Evolutionary conservation across 2,888 invertebrate genomes (phyloP), one percentile per base, ranked within the genome.

Genomic region (Enchytraeus crypticus): DNA sequence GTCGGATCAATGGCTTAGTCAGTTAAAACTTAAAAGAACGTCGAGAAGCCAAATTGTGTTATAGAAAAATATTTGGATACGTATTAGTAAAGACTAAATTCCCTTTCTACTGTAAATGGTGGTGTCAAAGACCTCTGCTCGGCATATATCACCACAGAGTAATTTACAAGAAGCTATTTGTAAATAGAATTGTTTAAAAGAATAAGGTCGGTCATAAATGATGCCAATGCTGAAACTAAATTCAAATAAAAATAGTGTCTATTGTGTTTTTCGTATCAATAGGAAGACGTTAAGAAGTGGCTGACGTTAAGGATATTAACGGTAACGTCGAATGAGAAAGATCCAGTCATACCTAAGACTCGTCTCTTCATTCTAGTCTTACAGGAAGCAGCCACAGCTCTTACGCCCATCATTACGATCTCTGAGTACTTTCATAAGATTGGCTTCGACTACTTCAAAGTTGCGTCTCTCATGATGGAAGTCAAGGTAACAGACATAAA

Each of bases 381-480:
- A 5, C 65, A 69, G 5, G 45, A 64, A 5, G 63, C 69, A 8
- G 64, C 65, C 3, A 69, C 69, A 5, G 66, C 70, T 60, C 68
- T 70, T 56, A 71, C 68, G 3, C 70, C 72, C 4, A 65, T 72
- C 5, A 69, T 69, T 5, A 70, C 70, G 14, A 65, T 73, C 26
- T 61, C 64, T 8, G 67, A 71, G 49, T 71, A 73, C 66, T 75
- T 70, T 64, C 61, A 57, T n/a, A 57, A 65, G 5, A 64, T 76
- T 11, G 70, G 70, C 26, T 69, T 76, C 47, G 70, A 73, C 60
- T 76, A 73, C 65, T 75, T 72, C 70, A 69, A 71, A 29, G 56
- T 69, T 1, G 70, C 71, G 21, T 70, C 73, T 23, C 64, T 74
- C 33, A 67, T 69, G 33, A 61, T 72, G 21, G 75, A 76, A 51